These are phyloP conservation scores for Drosophila nannoptera DNA, from an alignment of 1,140 invertebrate species.

Conservation along the genomic window DNA sequence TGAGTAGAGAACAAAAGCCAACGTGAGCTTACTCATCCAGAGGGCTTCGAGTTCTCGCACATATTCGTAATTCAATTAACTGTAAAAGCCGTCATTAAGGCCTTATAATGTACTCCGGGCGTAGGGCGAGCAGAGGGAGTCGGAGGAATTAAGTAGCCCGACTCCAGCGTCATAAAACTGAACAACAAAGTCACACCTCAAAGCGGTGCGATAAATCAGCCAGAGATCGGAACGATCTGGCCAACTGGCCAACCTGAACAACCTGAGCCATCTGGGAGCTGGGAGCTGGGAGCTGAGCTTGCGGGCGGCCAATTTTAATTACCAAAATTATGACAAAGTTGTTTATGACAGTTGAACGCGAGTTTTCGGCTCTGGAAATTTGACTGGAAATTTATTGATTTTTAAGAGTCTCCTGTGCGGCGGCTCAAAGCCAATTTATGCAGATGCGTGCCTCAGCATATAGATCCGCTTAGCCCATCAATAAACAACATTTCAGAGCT, in stretches of 20 bases:
- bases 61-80: slow-evolving; percentile 68
- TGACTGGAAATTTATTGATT: slow-evolving; percentile 72
- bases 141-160: slow-evolving; percentile 43
- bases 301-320: slow-evolving; percentile 74
- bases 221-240: slow-evolving; percentile 32
- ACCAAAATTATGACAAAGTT: slow-evolving; percentile 78
- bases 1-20: neutral
- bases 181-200: slow-evolving; percentile 69
- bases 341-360: slow-evolving; percentile 73
- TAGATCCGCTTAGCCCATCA: slow-evolving; percentile 72
- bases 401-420: slow-evolving; percentile 61
- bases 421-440: slow-evolving; percentile 43
- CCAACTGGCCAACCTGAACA: neutral
- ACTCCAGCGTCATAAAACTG: slow-evolving; percentile 49
- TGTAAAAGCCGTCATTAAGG: slow-evolving; percentile 72
- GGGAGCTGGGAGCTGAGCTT: slow-evolving; percentile 26
- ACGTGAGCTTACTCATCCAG: slow-evolving; percentile 49
- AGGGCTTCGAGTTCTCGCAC: slow-evolving; percentile 13
- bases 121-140: too few species aligned
- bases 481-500: slow-evolving; percentile 64
- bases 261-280: slow-evolving; percentile 8
- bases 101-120: slow-evolving; percentile 45
- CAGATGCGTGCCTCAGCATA: slow-evolving; percentile 14
- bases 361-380: slow-evolving; percentile 59
- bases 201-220: slow-evolving; percentile 69